Conservation (phyloP, 2,113 vertebrate species). For the Gorilla gorilla region DNA sequence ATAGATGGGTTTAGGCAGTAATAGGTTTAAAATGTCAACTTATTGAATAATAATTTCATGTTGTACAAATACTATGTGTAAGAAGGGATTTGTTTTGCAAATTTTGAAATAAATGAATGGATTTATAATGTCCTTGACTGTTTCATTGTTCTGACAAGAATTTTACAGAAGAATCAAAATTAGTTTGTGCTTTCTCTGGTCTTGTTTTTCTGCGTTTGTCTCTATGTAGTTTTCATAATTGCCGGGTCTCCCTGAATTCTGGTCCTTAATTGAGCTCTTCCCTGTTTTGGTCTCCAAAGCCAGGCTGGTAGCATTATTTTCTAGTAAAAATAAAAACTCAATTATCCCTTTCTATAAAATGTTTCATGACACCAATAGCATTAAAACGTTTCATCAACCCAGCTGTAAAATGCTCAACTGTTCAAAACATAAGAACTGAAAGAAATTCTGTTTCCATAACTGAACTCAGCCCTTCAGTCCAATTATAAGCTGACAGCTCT, state of each 20-base stretch:
- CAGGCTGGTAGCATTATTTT: constrained; percentile 62
- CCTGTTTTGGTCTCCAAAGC: constrained; percentile 54
- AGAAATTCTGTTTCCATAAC: constrained; percentile 60
- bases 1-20: constrained; percentile 90
- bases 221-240: constrained; percentile 60
- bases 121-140: constrained; percentile 88
- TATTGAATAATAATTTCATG: constrained; percentile 92
- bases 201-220: constrained; percentile 65
- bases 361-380: constrained; percentile 69
- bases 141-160: constrained; percentile 81
- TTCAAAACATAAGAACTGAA: constrained; percentile 62
- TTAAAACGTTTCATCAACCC: constrained; percentile 63
- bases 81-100: constrained; percentile 91
- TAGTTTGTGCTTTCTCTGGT: constrained; percentile 75
- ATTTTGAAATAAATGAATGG: constrained; percentile 90
- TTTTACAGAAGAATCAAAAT: constrained; percentile 81
- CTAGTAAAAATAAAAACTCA: constrained; percentile 70
- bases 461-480: constrained; percentile 53
- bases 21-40: constrained; percentile 93
- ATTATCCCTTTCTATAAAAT: constrained; percentile 70
- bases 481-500: constrained; percentile 58
- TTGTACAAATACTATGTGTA: constrained; percentile 88
- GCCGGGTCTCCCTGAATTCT: constrained; percentile 66
- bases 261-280: constrained; percentile 56
- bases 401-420: constrained; percentile 71